These are phyloP conservation scores for Hirtodrosophila alboralis DNA, from an alignment of 2,888 invertebrate species.

Conservation along the genomic window DNA sequence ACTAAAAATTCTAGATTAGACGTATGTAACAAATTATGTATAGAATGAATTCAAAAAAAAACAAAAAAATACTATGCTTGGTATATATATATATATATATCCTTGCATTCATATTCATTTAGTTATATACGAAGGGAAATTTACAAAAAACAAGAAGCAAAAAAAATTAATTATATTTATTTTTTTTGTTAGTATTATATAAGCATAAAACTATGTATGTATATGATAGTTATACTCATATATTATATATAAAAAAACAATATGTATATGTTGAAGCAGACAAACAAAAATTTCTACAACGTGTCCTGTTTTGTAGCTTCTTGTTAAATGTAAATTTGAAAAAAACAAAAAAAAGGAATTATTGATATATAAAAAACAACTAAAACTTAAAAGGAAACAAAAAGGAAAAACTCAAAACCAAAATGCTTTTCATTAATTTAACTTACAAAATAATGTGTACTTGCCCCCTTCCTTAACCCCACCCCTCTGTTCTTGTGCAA, in stretches of 20 bases:
- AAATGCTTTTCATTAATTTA: slow-evolving; percentile 69
- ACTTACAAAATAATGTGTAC: slow-evolving; percentile 27
- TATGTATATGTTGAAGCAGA: slow-evolving; percentile 15
- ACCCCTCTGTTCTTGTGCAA: slow-evolving; percentile 13
- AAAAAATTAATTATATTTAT: slow-evolving; percentile 51
- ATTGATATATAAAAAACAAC: not conserved
- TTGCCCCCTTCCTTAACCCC: not conserved
- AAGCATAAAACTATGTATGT: slow-evolving; percentile 24
- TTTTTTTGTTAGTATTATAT: slow-evolving; percentile 61
- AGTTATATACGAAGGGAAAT: slow-evolving; percentile 16
- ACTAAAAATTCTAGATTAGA: slow-evolving; percentile 44
- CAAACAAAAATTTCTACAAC: not conserved
- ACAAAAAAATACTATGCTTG: slow-evolving; percentile 28
- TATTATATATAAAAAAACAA: slow-evolving; percentile 15
- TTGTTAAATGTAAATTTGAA: slow-evolving; percentile 38
- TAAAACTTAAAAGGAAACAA: slow-evolving; percentile 9
- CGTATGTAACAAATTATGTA: slow-evolving; percentile 22
- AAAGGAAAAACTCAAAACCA: slow-evolving; percentile 54
- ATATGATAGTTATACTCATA: slow-evolving; percentile 14
- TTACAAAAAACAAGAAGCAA: slow-evolving; percentile 26
- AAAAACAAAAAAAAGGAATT: slow-evolving; percentile 10
- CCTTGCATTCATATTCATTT: slow-evolving; percentile 13
- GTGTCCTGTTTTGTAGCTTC: too few relatives aligned
- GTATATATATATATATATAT: slow-evolving; percentile 15
- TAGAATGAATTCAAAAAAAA: slow-evolving; percentile 25